Evolutionary conservation across 2,113 vertebrate species (phyloP).

Genomic region (Cyanistes caeruleus): DNA sequence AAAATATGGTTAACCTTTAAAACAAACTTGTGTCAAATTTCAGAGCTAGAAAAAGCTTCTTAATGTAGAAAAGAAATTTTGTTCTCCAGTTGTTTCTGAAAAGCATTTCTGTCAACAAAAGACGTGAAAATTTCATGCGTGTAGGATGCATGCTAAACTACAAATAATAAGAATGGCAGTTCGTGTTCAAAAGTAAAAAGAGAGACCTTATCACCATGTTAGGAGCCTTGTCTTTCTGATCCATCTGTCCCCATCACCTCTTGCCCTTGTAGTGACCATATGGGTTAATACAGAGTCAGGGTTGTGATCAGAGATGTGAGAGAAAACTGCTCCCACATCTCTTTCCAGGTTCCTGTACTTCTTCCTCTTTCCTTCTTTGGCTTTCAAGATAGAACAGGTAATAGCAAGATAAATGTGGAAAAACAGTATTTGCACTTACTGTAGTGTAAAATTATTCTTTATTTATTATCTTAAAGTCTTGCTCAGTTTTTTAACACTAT

Average conservation of each 20-base stretch:
- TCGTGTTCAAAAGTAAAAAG: not conserved
- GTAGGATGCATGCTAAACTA: not conserved
- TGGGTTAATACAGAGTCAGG: not conserved
- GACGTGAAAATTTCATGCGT: not conserved
- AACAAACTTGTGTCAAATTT: not conserved
- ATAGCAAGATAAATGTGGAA: not conserved
- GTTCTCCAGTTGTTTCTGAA: not conserved
- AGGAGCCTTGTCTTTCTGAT: not conserved
- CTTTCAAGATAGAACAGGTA: not conserved
- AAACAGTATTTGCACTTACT: not conserved
- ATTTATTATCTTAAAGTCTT: not conserved
- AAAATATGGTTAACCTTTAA: slow-evolving; percentile 39
- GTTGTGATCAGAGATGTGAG: not conserved
- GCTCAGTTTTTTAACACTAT: not conserved
- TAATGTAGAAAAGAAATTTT: not conserved
- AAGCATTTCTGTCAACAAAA: not conserved
- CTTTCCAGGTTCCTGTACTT: not conserved
- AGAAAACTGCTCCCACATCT: not conserved
- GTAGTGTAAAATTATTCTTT: not conserved
- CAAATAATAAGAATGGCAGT: not conserved
- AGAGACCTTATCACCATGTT: not conserved
- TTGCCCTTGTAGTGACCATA: not conserved
- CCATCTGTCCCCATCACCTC: not conserved
- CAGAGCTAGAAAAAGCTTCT: slow-evolving; percentile 6
- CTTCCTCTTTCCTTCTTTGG: not conserved